Evolutionary conservation across 2,797 vertebrate genomes (phyloP), one percentile per base, ranked within the genome.

Genomic region (Erethizon dorsatum): DNA sequence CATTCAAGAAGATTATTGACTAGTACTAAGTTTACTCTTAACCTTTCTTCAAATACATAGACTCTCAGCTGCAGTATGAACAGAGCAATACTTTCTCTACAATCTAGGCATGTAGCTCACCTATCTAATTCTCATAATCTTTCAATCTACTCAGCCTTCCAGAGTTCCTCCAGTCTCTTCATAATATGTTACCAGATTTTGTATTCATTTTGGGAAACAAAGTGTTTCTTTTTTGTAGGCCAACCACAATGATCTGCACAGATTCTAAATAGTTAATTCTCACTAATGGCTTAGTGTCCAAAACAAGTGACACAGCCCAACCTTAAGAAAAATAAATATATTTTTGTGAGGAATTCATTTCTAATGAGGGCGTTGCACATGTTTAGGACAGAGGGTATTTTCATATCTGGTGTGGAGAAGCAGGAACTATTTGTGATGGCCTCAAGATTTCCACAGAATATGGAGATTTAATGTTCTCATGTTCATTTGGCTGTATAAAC

Each of bases 211-310:
- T 77, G 41, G 3, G 6, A 83, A 79, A 63, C 33, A 33, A 47
- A n/a, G 5, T 20, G 47, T 56, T 83, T 69, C 5, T 75, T 79
- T 20, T 79, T 54, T 10, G 11, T 57, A 2, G 6, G 22, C 71
- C 4, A 71, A 65, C 3, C 15, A 65, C 13, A 24, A 1, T 17
- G 18, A 14, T 37, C 31, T 33, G 31, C 4, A n/a, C 0, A 33
- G 22, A 15, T 1, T 87, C 24, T 37, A 24, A 87, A 13, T 33
- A 63, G 22, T 93, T 94, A n/a, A 63, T 31, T 5, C 2, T 33
- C 5, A 87, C 41, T 85, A 78, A 88, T 11, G 28, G 14, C 1
- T 61, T 79, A 33, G 57, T 37, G 13, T 5, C 54, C 92, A n/a
- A 20, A n/a, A 95, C 37, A 1, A 1, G 11, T 54, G 26, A 12